These are phyloP conservation scores for Apus apus DNA, from an alignment of 2,113 vertebrate species.

Conservation along the genomic window DNA sequence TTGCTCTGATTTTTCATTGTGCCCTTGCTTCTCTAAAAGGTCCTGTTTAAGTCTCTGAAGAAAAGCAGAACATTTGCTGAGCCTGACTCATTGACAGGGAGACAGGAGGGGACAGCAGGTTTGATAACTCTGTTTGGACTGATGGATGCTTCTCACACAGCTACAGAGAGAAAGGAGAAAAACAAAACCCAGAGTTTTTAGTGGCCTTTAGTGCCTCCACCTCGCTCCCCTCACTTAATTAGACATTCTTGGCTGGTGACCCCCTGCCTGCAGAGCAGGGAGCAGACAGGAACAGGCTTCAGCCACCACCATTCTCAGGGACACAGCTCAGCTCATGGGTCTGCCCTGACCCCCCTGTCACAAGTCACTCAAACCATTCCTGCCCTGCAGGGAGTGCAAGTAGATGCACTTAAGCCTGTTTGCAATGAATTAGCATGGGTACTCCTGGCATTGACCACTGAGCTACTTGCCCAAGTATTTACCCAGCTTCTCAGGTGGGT, in stretches of 20 bases:
- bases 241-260: fast-evolving
- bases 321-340: background rate
- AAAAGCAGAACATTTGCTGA: background rate
- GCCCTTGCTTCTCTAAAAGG: background rate
- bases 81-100: background rate
- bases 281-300: background rate
- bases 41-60: background rate
- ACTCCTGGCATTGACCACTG: background rate
- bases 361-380: background rate
- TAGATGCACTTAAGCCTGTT: background rate
- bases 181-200: background rate
- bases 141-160: background rate
- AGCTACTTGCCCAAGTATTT: conserved; percentile 3
- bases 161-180: background rate
- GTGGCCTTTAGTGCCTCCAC: background rate
- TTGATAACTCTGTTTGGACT: background rate
- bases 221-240: fast-evolving
- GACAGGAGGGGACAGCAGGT: background rate
- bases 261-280: background rate
- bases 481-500: conserved; percentile 48
- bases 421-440: background rate
- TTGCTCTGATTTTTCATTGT: conserved; percentile 7
- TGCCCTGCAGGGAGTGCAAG: background rate
- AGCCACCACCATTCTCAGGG: background rate
- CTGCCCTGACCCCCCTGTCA: background rate